Conservation (phyloP, 1,140 invertebrate species). For the Gonioctena quinquepunctata region DNA sequence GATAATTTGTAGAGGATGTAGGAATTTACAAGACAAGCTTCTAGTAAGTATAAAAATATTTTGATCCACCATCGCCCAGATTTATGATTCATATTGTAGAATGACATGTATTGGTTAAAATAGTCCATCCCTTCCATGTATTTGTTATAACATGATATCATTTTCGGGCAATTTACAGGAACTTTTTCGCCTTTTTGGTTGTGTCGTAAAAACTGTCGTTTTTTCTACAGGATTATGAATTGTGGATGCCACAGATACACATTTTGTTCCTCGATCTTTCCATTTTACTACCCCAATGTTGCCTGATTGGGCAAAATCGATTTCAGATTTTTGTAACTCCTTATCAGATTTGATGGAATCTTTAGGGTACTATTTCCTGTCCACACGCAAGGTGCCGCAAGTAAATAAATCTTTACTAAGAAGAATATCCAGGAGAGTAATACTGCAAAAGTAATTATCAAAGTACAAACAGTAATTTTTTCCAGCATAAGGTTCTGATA, state of each 20-base stretch:
- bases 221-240: background rate
- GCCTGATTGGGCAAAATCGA: background rate
- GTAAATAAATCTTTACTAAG: background rate
- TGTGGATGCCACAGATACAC: background rate
- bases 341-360: background rate
- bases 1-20: background rate
- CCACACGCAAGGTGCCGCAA: background rate
- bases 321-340: background rate
- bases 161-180: background rate
- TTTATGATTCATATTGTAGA: constrained; percentile 10
- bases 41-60: background rate
- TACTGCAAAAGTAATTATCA: background rate
- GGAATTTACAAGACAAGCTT: background rate
- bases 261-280: constrained; percentile 1
- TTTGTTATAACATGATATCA: constrained; percentile 1
- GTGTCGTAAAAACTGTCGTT: background rate
- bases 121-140: background rate
- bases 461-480: constrained; percentile 11
- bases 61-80: constrained; percentile 9
- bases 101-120: background rate
- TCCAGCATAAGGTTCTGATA: background rate
- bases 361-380: background rate
- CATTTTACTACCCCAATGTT: background rate
- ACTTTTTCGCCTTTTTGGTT: background rate
- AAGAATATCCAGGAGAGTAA: background rate